Percentiles rank a stretch among this genome's conserved stretches.
Evolutionary conservation across 2,797 vertebrate species (phyloP).

Genomic region (Macrochelys suwanniensis): DNA sequence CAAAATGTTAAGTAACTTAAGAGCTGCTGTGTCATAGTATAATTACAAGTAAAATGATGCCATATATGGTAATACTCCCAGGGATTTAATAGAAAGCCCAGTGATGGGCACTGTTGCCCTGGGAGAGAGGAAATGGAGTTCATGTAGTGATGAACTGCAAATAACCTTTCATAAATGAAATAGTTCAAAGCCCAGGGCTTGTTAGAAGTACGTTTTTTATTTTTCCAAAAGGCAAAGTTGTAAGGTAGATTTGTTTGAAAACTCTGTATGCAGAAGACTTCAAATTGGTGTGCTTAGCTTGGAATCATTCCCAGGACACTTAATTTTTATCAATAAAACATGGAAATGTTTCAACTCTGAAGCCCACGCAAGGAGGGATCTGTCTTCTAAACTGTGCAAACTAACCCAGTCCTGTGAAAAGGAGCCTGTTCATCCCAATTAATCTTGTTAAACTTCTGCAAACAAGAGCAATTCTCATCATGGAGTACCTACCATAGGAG

Average conservation of each 20-base stretch:
- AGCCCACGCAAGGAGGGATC: constrained; percentile 2
- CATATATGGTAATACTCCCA: constrained; percentile 58
- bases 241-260: constrained; percentile 70
- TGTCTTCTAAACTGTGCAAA: constrained; percentile 31
- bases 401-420: constrained; percentile 29
- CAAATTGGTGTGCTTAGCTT: constrained; percentile 71
- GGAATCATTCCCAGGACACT: constrained; percentile 72
- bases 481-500: not conserved
- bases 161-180: constrained; percentile 60
- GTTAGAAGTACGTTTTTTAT: constrained; percentile 31
- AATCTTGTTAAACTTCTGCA: constrained; percentile 44
- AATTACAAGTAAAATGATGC: constrained; percentile 62
- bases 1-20: constrained; percentile 37
- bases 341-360: constrained; percentile 56
- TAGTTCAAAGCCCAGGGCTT: constrained; percentile 36
- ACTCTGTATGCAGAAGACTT: constrained; percentile 31
- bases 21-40: constrained; percentile 23
- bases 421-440: constrained; percentile 8
- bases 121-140: constrained; percentile 62
- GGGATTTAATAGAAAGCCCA: constrained; percentile 58
- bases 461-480: constrained; percentile 32
- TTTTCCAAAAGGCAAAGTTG: constrained; percentile 57
- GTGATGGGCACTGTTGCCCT: constrained; percentile 61
- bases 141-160: constrained; percentile 51
- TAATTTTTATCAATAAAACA: constrained; percentile 79